Base-by-base conservation (phyloP, 92 coral and sea anemone species). In the Zoanthus solanderi region DNA sequence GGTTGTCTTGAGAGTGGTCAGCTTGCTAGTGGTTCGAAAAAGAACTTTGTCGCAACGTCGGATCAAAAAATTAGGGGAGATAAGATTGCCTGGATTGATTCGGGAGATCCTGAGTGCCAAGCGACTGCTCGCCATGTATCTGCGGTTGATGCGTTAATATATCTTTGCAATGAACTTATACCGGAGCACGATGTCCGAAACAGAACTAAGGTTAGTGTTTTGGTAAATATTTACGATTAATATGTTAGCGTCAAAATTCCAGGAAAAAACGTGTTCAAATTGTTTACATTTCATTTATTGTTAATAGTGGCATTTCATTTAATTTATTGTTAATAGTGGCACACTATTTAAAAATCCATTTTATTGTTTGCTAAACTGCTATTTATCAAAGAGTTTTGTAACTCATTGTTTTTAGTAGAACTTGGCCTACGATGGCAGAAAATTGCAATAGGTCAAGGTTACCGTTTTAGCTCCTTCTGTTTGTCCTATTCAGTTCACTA, bases 111-210 rank as follows among this genome's bases (percentile, higher is more conserved):
- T 16, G 45, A 81, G 23, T 81, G 85, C 31, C 75, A 13, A 65
- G 85, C 85, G 12, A 66, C 85, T 9, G 73, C 85, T 6, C 75
- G 75, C 0, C 76, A 81, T 32, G 58, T 81, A 0, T 81, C 85
- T 46, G 85, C 85, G 0, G 75, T 81, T 0, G 85, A 81, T 46
- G 75, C 85, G 14, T 66, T 81, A 13, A 81, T 81, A 6, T 81
- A 81, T 32, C 75, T 65, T 23, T 81, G 85, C 46, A 81, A 81
- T 81, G 85, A 81, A 71, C 85, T 65, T 13, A 81, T 81, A 66
- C 85, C 85, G 11, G 85, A 81, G 3, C 74, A 81, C 85, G 85
- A 81, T 66, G 57, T 81, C 8, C 60, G 75, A 42, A 81, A 81
- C 37, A 66, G 85, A 81, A 81, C 85, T 23, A 81, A 65, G 85